phyloP scores from a whole-genome alignment of 2,113 vertebrate species.

The Trogon melanurus region DNA sequence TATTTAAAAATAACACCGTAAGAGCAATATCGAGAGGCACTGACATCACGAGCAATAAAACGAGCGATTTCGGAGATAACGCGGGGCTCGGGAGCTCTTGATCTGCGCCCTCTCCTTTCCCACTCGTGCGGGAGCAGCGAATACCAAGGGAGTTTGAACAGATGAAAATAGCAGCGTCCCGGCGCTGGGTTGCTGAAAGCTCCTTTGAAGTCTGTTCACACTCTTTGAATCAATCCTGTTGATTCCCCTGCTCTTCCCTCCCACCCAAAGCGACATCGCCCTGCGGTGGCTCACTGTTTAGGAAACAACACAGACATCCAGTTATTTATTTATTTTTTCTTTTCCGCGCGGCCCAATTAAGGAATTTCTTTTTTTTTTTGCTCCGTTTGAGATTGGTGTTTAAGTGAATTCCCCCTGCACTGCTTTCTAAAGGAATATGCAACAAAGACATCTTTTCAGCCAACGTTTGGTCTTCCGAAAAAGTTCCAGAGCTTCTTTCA shows the following conservation, averaged over 20 bases:
- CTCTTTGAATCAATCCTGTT: background rate
- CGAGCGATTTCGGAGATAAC: background rate
- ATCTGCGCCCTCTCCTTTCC: background rate
- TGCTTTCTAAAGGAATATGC: background rate
- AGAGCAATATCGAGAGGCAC: background rate
- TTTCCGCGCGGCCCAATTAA: background rate
- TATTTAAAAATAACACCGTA: background rate
- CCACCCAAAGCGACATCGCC: background rate
- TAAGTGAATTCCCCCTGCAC: background rate
- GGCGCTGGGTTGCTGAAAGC: background rate
- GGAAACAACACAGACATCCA: background rate
- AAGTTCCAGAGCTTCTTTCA: background rate
- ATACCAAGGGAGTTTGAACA: background rate
- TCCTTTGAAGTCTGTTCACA: slow-evolving; percentile 13
- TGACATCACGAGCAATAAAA: background rate
- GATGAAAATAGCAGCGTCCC: background rate
- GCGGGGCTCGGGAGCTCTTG: background rate
- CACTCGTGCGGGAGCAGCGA: background rate
- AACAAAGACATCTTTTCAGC: slow-evolving; percentile 35
- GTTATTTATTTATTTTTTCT: background rate
- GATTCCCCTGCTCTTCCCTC: background rate
- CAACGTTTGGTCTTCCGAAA: background rate
- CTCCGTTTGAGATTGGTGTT: background rate
- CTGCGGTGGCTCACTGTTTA: background rate
- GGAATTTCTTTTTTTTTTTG: background rate